These are phyloP conservation scores for Athalia rosae DNA, from an alignment of 2,888 invertebrate species.

Conservation along the genomic window DNA sequence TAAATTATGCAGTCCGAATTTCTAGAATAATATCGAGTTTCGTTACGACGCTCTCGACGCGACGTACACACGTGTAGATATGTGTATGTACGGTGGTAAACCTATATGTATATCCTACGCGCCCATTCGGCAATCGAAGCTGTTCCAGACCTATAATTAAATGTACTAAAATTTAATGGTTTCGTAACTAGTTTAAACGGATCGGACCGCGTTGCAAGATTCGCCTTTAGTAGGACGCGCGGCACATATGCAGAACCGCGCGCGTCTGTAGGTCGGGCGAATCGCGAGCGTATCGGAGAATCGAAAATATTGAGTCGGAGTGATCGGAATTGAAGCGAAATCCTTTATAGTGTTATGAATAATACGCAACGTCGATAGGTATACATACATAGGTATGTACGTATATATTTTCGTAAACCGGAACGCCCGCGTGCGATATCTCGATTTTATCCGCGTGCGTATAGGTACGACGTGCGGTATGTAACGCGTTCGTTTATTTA, in stretches of 20 bases:
- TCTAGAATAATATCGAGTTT: constrained; percentile 15
- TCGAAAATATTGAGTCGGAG: too few species aligned
- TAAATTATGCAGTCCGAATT: constrained; percentile 25
- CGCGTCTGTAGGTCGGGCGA: too few species aligned
- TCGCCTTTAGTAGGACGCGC: background rate
- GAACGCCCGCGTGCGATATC: constrained; percentile 18
- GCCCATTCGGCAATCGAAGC: background rate
- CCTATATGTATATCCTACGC: too few species aligned
- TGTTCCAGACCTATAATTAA: constrained; percentile 60
- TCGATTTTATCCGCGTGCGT: constrained; percentile 1
- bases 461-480: background rate
- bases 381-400: constrained; percentile 34
- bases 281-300: too few species aligned
- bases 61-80: too few species aligned
- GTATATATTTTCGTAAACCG: constrained; percentile 34
- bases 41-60: background rate
- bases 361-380: constrained; percentile 28
- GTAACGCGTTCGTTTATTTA: background rate
- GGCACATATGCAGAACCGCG: too few species aligned
- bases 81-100: too few species aligned
- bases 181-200: constrained; percentile 27
- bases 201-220: constrained; percentile 8
- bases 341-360: constrained; percentile 28
- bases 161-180: constrained; percentile 65
- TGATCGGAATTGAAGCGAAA: background rate